Conservation (phyloP, 2,113 vertebrate genomes). For the Argyrosomus japonicus region DNA sequence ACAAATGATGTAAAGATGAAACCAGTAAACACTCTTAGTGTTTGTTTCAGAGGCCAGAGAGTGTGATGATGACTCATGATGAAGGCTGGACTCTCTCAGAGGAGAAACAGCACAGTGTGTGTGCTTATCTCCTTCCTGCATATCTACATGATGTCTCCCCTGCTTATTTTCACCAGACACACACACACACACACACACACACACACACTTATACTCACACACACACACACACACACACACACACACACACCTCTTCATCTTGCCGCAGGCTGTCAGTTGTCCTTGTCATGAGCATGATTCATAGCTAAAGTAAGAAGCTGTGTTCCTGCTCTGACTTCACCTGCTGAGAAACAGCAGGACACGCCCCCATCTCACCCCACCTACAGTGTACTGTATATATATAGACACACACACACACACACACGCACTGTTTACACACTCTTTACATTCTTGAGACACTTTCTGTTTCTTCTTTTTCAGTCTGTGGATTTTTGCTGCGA, state of each 20-base stretch:
- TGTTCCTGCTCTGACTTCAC: slow-evolving; percentile 44
- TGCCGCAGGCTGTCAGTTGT: slow-evolving; percentile 37
- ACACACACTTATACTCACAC: neutral
- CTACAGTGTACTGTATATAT: neutral
- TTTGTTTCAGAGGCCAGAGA: neutral
- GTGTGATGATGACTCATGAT: slow-evolving; percentile 32
- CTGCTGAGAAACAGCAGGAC: slow-evolving; percentile 19
- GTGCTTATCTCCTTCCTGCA: slow-evolving; percentile 10
- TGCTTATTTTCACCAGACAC: slow-evolving; percentile 29
- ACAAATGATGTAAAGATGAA: neutral
- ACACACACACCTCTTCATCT: slow-evolving; percentile 11
- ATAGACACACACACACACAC: neutral
- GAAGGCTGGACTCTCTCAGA: slow-evolving; percentile 37
- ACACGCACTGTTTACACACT: neutral
- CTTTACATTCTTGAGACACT: neutral
- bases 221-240: neutral
- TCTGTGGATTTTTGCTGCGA: neutral
- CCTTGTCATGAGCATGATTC: slow-evolving; percentile 62
- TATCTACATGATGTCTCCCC: slow-evolving; percentile 25
- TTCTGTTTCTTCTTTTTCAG: neutral
- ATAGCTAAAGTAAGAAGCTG: slow-evolving; percentile 41
- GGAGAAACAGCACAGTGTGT: neutral
- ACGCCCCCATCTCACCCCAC: neutral
- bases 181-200: neutral
- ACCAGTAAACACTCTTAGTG: neutral